phyloP scores from a whole-genome alignment of 2,888 invertebrate species.

The Cynaeus angustus region DNA sequence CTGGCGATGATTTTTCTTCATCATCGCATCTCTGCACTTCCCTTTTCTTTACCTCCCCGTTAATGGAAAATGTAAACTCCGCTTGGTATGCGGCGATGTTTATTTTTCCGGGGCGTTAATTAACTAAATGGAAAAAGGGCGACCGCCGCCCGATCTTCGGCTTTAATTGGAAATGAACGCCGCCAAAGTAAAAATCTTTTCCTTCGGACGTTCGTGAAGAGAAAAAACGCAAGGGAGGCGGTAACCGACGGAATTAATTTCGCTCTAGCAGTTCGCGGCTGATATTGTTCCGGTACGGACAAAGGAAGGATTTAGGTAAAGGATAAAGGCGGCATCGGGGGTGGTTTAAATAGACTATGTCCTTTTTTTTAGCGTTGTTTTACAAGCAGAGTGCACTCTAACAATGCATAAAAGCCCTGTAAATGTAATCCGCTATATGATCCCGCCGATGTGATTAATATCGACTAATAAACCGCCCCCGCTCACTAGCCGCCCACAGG shows the following conservation, averaged over 20 bases:
- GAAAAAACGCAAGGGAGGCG: conserved; percentile 11
- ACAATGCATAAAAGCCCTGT: not conserved
- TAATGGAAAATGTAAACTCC: conserved; percentile 49
- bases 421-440: conserved; percentile 1
- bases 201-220: not conserved
- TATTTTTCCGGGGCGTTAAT: conserved; percentile 49
- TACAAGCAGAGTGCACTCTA: too few species aligned
- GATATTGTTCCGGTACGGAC: conserved; percentile 37
- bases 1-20: conserved; percentile 32
- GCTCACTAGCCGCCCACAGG: conserved; percentile 14
- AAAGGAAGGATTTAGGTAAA: conserved; percentile 34
- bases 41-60: not conserved
- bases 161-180: conserved; percentile 49
- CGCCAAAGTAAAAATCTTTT: conserved; percentile 42
- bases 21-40: conserved; percentile 13
- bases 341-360: not conserved
- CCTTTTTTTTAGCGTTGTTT: too few species aligned
- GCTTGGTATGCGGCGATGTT: conserved; percentile 35
- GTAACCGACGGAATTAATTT: conserved; percentile 32
- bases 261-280: conserved; percentile 18
- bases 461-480: conserved; percentile 40
- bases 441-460: conserved; percentile 31
- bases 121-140: conserved; percentile 49
- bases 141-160: conserved; percentile 46
- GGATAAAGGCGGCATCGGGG: not conserved